Conservation (phyloP, 2,888 invertebrate genomes). For the Caradrina kadenii region DNA sequence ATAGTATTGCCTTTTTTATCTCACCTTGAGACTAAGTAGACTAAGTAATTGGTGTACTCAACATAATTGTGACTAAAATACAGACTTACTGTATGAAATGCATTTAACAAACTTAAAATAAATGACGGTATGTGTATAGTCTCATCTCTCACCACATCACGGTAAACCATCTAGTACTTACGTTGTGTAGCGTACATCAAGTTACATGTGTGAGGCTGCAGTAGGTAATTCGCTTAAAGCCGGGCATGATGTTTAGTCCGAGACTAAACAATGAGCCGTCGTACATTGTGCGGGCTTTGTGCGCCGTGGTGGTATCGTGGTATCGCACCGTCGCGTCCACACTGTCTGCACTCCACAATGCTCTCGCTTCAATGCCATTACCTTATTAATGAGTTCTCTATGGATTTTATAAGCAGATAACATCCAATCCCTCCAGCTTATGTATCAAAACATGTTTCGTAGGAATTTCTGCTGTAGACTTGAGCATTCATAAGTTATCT, state of each 20-base stretch:
- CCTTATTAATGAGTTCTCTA: slow-evolving; percentile 48
- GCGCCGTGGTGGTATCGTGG: slow-evolving; percentile 77
- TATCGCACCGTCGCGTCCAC: slow-evolving; percentile 77
- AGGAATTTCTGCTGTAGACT: not conserved
- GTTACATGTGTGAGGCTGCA: slow-evolving; percentile 62
- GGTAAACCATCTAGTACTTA: slow-evolving; percentile 4
- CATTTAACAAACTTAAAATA: slow-evolving; percentile 1
- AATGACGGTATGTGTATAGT: not conserved
- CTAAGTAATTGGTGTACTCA: not conserved
- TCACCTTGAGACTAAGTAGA: not conserved
- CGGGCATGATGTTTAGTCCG: slow-evolving; percentile 78
- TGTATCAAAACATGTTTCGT: not conserved
- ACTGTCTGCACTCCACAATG: slow-evolving; percentile 77
- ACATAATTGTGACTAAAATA: not conserved
- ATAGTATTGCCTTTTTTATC: not conserved
- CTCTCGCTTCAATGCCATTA: slow-evolving; percentile 61
- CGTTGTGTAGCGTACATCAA: slow-evolving; percentile 48
- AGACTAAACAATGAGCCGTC: slow-evolving; percentile 83
- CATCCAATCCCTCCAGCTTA: slow-evolving; percentile 3
- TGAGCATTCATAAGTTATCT: too few relatives aligned
- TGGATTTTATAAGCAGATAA: slow-evolving; percentile 25
- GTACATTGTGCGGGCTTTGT: slow-evolving; percentile 86
- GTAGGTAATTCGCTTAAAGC: slow-evolving; percentile 79
- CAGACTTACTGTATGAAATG: not conserved
- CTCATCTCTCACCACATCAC: slow-evolving; percentile 14